Conservation (phyloP, 2,888 invertebrate species). For the Oxycera nigricornis region DNA sequence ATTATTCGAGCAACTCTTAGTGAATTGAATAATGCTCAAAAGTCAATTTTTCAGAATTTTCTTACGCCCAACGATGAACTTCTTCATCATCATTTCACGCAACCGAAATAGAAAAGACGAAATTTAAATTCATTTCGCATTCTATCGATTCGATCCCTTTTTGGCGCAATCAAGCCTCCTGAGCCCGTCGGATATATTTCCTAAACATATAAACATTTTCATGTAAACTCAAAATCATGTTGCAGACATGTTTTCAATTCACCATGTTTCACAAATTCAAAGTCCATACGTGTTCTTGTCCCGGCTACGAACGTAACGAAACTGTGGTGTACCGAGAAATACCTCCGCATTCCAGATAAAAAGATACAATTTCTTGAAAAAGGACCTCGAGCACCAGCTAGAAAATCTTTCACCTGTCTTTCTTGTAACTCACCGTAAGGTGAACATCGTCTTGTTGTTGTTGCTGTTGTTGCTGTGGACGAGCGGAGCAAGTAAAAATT, state of each 20-base stretch:
- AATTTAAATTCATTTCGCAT: too few species aligned
- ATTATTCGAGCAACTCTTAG: too few species aligned
- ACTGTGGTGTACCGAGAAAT: not conserved
- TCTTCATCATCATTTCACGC: too few species aligned
- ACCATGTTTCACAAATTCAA: slow-evolving; percentile 2
- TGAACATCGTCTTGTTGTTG: not conserved
- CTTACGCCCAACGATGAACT: too few species aligned
- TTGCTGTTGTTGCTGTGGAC: not conserved
- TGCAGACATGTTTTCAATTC: slow-evolving; percentile 22
- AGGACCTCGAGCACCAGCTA: not conserved
- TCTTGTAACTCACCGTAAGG: not conserved
- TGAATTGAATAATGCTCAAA: too few species aligned
- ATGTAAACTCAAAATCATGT: slow-evolving; percentile 5
- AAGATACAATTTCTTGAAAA: not conserved
- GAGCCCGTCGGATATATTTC: too few species aligned
- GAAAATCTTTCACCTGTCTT: not conserved
- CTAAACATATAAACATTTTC: too few species aligned
- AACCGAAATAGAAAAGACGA: too few species aligned
- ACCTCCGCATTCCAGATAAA: not conserved
- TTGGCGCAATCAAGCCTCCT: too few species aligned
- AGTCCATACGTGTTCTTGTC: slow-evolving; percentile 1
- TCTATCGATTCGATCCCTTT: too few species aligned
- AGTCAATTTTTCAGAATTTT: too few species aligned
- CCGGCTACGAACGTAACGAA: not conserved
- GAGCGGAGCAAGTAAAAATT: not conserved